Conservation (phyloP, 2,113 vertebrate species). For the Geothlypis trichas region DNA sequence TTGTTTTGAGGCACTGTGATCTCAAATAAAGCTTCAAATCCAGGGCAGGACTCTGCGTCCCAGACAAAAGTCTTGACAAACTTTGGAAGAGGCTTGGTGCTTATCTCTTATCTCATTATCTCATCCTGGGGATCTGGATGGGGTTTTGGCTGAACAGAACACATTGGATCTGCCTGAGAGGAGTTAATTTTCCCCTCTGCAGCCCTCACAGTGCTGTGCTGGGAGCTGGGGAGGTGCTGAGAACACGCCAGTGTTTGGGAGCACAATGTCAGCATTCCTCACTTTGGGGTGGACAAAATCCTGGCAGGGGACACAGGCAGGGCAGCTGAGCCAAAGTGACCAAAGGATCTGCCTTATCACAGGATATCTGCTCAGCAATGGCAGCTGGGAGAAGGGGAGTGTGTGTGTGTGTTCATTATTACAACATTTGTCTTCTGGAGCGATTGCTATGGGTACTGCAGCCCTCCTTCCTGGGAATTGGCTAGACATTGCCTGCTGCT, state of each 20-base stretch:
- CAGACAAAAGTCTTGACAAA: not conserved
- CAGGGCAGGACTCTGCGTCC: not conserved
- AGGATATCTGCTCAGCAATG: not conserved
- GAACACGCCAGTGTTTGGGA: too few species aligned
- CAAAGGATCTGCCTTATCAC: not conserved
- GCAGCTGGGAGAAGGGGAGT: not conserved
- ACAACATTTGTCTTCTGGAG: not conserved
- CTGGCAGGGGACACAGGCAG: not conserved
- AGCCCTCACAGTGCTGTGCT: not conserved
- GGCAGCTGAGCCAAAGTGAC: not conserved
- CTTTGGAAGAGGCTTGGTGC: not conserved
- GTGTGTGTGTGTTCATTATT: not conserved
- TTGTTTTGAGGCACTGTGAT: not conserved
- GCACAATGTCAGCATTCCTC: too few species aligned
- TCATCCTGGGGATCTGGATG: not conserved
- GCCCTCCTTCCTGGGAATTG: not conserved
- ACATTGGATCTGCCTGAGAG: accelerated
- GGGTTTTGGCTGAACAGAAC: not conserved
- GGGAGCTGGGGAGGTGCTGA: not conserved
- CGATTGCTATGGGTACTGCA: accelerated
- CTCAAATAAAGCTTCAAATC: not conserved
- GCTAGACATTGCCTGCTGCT: not conserved
- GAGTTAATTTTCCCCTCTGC: not conserved
- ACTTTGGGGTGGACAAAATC: not conserved
- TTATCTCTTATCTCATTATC: accelerated